These are phyloP conservation scores for Charanyca ferruginea DNA, from an alignment of 2,888 invertebrate species.

Conservation along the genomic window DNA sequence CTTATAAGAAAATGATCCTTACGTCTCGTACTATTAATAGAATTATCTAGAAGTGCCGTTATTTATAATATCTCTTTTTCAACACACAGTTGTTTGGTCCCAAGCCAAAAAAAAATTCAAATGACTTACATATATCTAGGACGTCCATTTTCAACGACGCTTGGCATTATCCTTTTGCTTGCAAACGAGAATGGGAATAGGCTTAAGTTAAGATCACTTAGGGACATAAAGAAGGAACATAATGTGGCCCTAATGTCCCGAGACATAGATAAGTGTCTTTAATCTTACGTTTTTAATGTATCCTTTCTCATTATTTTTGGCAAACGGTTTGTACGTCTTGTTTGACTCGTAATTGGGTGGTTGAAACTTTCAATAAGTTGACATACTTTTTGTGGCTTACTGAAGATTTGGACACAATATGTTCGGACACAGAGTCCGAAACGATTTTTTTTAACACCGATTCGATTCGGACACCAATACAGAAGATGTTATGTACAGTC, in stretches of 20 bases:
- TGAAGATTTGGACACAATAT: too few relatives aligned
- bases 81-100: background rate
- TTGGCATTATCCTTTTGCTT: conserved; percentile 18
- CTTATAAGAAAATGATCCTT: too few relatives aligned
- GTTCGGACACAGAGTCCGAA: too few relatives aligned
- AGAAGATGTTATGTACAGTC: too few relatives aligned
- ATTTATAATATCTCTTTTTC: background rate
- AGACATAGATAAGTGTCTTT: conserved; percentile 13
- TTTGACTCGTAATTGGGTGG: too few relatives aligned
- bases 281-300: conserved; percentile 1
- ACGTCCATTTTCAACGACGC: conserved; percentile 19
- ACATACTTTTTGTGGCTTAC: too few relatives aligned
- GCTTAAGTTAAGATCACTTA: conserved; percentile 40
- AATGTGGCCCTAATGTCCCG: conserved; percentile 17
- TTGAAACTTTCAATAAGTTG: too few relatives aligned
- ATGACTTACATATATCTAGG: conserved; percentile 4
- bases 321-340: background rate
- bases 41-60: too few relatives aligned
- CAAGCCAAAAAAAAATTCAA: conserved; percentile 4
- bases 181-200: conserved; percentile 46
- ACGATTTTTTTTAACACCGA: too few relatives aligned
- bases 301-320: background rate
- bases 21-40: too few relatives aligned
- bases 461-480: too few relatives aligned
- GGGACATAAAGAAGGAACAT: conserved; percentile 17